phyloP scores from a whole-genome alignment of 2,888 invertebrate species.

The Liodrosophila aerea region DNA sequence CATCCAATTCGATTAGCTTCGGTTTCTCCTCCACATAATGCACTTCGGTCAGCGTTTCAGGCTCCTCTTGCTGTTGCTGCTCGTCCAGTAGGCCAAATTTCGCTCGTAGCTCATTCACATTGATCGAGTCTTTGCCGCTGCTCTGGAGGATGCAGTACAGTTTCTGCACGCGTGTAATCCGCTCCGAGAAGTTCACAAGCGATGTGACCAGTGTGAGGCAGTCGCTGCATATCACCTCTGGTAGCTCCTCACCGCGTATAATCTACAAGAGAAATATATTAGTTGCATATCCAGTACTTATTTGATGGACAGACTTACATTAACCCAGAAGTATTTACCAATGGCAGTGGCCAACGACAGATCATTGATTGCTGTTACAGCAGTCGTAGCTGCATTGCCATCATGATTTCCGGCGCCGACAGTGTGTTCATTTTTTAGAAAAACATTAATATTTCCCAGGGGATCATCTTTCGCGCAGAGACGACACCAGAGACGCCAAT shows the following conservation, averaged over 20 bases:
- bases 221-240: constrained; percentile 73
- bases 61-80: constrained; percentile 31
- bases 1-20: constrained; percentile 47
- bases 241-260: constrained; percentile 67
- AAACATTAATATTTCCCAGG: constrained; percentile 68
- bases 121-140: constrained; percentile 20
- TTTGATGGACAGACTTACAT: constrained; percentile 70
- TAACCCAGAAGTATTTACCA: constrained; percentile 77
- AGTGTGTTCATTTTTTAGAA: constrained; percentile 57
- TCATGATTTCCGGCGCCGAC: neutral
- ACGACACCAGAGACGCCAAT: constrained; percentile 75
- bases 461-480: constrained; percentile 73
- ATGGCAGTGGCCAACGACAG: constrained; percentile 69
- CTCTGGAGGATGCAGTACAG: constrained; percentile 71
- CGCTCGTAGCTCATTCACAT: constrained; percentile 50
- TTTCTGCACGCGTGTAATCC: constrained; percentile 76
- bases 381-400: neutral
- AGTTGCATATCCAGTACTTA: too few relatives aligned
- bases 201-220: constrained; percentile 73
- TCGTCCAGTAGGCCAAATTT: constrained; percentile 63
- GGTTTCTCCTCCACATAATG: constrained; percentile 63
- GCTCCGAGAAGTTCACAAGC: constrained; percentile 74
- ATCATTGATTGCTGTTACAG: constrained; percentile 20
- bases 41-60: constrained; percentile 51
- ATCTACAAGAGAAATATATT: constrained; percentile 46